Percentiles rank a stretch among this genome's conserved stretches.
phyloP scores from a whole-genome alignment of 2,888 invertebrate species.

The Biston betularia region DNA sequence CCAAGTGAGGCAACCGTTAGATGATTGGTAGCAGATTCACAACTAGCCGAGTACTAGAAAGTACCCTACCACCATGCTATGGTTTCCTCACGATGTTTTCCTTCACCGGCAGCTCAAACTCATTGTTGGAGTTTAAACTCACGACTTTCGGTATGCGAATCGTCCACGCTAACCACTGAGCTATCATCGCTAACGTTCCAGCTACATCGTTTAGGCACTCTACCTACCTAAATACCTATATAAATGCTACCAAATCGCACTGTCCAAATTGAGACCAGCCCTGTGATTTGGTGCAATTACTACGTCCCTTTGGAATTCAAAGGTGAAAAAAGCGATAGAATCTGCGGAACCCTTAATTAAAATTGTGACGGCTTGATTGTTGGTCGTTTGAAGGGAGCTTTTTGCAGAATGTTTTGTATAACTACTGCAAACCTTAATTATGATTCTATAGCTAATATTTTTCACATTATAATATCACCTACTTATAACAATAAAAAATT shows the following conservation, averaged over 20 bases:
- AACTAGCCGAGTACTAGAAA: too few relatives aligned
- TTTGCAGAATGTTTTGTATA: slow-evolving; percentile 22
- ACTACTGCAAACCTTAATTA: not conserved
- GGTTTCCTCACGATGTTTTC: too few relatives aligned
- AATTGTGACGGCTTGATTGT: slow-evolving; percentile 84
- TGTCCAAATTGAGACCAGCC: slow-evolving; percentile 58
- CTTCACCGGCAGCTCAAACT: too few relatives aligned
- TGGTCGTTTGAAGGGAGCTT: slow-evolving; percentile 49
- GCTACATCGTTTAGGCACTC: not conserved
- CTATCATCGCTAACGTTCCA: too few relatives aligned
- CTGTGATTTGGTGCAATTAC: slow-evolving; percentile 83
- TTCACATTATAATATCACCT: too few relatives aligned
- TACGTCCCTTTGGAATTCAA: slow-evolving; percentile 73
- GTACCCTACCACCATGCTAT: too few relatives aligned
- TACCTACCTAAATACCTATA: slow-evolving; percentile 10
- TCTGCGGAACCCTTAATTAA: slow-evolving; percentile 77
- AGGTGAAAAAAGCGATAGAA: slow-evolving; percentile 79
- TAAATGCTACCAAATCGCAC: slow-evolving; percentile 56
- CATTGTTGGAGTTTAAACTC: too few relatives aligned
- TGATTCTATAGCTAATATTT: too few relatives aligned
- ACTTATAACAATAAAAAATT: too few relatives aligned
- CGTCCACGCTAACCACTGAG: too few relatives aligned
- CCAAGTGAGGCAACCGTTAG: too few relatives aligned
- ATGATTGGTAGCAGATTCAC: too few relatives aligned
- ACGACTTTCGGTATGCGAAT: not conserved